Percentiles rank a stretch among this genome's conserved stretches.
Conservation (phyloP, 2,113 vertebrate genomes). For the Ophthalmolycus amberensis region DNA sequence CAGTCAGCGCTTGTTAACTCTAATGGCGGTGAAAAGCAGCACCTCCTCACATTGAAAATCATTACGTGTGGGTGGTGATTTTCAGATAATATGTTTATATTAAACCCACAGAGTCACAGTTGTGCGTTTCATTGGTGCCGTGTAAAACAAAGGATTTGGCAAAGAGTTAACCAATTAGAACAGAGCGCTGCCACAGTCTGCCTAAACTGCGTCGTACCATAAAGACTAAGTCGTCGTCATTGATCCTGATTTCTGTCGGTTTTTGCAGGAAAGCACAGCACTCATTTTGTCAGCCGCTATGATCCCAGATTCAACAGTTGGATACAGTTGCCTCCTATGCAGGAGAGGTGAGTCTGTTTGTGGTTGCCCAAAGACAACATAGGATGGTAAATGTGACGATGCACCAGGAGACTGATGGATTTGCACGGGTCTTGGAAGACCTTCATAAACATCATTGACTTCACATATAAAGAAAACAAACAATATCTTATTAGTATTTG, state of each 20-base stretch:
- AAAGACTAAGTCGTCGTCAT: not conserved
- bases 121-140: slow-evolving; percentile 2
- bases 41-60: slow-evolving; percentile 1
- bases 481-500: not conserved
- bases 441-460: not conserved
- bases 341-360: slow-evolving; percentile 89
- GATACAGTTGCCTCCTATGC: slow-evolving; percentile 99
- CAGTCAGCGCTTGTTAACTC: slow-evolving; percentile 16
- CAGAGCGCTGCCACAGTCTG: not conserved
- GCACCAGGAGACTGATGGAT: not conserved
- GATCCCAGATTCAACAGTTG: slow-evolving; percentile 99
- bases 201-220: not conserved
- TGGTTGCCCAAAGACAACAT: not conserved
- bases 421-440: not conserved
- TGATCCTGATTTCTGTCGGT: slow-evolving; percentile 26
- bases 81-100: slow-evolving; percentile 10
- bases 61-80: slow-evolving; percentile 15
- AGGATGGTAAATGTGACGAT: too few species aligned
- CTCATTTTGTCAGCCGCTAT: slow-evolving; percentile 98
- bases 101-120: slow-evolving; percentile 15
- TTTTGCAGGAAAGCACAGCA: slow-evolving; percentile 96
- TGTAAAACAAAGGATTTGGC: not conserved
- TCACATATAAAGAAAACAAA: not conserved
- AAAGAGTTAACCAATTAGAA: not conserved
- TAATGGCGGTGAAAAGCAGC: slow-evolving; percentile 17